phyloP scores from a whole-genome alignment of 2,113 vertebrate genomes.

The Ornithorhynchus anatinus region DNA sequence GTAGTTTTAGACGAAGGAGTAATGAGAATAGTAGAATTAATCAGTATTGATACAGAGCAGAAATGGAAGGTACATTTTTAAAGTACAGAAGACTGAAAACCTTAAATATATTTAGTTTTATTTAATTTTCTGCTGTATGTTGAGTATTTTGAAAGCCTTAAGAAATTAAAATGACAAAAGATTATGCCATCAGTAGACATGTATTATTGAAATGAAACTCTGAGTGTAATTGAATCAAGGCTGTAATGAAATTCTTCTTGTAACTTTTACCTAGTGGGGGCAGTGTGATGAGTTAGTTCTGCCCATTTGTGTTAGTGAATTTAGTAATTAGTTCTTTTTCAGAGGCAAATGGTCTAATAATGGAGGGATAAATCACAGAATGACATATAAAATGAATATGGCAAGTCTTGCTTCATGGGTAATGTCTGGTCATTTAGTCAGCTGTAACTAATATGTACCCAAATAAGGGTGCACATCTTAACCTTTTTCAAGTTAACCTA shows the following conservation, averaged over 20 bases:
- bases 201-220: slow-evolving; percentile 25
- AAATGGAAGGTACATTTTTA: slow-evolving; percentile 27
- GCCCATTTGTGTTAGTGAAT: slow-evolving; percentile 58
- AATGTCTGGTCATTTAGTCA: slow-evolving; percentile 58
- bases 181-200: slow-evolving; percentile 29
- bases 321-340: slow-evolving; percentile 67
- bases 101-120: slow-evolving; percentile 33
- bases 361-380: slow-evolving; percentile 67
- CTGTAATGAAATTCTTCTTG: slow-evolving; percentile 35
- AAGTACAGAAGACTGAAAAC: slow-evolving; percentile 18
- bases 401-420: slow-evolving; percentile 50
- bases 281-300: slow-evolving; percentile 49
- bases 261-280: slow-evolving; percentile 32
- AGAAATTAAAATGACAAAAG: slow-evolving; percentile 45
- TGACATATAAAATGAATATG: slow-evolving; percentile 65
- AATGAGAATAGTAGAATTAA: slow-evolving; percentile 18
- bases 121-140: slow-evolving; percentile 35
- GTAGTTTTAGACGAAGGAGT: slow-evolving; percentile 15
- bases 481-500: background rate
- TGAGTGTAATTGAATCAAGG: slow-evolving; percentile 11
- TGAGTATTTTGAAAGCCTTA: slow-evolving; percentile 29
- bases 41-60: slow-evolving; percentile 15
- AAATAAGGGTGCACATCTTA: slow-evolving; percentile 52
- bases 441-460: slow-evolving; percentile 57
- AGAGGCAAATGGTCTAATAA: slow-evolving; percentile 66